phyloP scores from a whole-genome alignment of 2,113 vertebrate species.

The Pelvicachromis taeniatus region DNA sequence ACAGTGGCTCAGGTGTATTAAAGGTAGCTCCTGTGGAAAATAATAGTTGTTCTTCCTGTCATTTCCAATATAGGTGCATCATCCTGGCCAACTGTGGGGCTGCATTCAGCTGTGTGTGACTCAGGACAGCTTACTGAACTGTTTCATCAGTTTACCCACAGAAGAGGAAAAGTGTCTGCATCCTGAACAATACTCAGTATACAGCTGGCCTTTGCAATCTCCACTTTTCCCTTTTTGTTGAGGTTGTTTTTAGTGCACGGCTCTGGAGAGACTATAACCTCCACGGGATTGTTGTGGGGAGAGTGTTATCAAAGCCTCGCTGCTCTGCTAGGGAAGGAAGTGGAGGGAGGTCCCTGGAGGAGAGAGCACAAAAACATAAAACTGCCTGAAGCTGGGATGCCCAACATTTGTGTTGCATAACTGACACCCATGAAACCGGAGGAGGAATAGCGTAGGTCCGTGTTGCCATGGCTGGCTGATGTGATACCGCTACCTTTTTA shows the following conservation, averaged over 20 bases:
- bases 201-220: background rate
- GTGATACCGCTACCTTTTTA: background rate
- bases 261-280: background rate
- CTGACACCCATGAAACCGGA: background rate
- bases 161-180: background rate
- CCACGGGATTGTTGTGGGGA: background rate
- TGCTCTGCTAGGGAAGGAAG: conserved; percentile 15
- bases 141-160: background rate
- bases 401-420: background rate
- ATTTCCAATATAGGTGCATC: background rate
- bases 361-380: background rate
- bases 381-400: background rate
- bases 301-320: conserved; percentile 16
- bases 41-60: background rate
- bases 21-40: background rate
- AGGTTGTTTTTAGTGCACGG: background rate
- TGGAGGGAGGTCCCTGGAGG: conserved; percentile 9
- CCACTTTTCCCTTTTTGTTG: background rate
- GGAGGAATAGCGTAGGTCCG: background rate
- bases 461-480: background rate
- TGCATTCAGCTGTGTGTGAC: background rate
- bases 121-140: background rate
- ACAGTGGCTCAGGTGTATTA: background rate
- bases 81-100: background rate
- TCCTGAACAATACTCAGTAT: background rate